Conservation (phyloP, 2,888 invertebrate species). For the Chrysodeixis includens region DNA sequence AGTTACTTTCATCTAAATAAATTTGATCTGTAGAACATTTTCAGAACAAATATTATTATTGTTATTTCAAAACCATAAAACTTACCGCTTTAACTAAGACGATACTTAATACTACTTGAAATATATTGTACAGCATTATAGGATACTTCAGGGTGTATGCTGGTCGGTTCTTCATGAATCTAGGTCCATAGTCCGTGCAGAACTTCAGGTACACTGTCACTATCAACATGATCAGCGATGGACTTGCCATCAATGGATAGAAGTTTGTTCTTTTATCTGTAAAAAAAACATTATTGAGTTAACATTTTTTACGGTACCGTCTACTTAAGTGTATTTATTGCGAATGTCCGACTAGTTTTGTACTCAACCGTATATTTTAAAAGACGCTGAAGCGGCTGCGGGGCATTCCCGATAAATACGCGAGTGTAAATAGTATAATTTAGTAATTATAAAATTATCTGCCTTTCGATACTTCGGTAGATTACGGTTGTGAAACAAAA, state of each 20-base stretch:
- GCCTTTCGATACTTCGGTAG: too few species aligned
- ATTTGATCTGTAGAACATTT: too few species aligned
- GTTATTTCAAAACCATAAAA: not conserved
- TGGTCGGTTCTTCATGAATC: constrained; percentile 89
- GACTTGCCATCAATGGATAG: constrained; percentile 46
- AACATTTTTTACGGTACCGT: not conserved
- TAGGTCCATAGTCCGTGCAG: constrained; percentile 84
- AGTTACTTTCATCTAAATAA: too few species aligned
- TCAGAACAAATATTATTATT: not conserved
- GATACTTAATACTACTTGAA: constrained; percentile 50
- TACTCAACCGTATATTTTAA: too few species aligned
- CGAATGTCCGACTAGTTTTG: too few species aligned
- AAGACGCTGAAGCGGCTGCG: too few species aligned
- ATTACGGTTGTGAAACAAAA: too few species aligned
- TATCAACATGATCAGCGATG: constrained; percentile 30
- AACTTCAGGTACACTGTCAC: constrained; percentile 50
- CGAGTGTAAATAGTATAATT: too few species aligned
- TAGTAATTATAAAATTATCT: too few species aligned
- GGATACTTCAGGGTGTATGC: constrained; percentile 50
- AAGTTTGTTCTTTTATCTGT: constrained; percentile 50
- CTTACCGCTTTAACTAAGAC: constrained; percentile 44
- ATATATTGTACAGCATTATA: constrained; percentile 50
- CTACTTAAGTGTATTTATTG: too few species aligned
- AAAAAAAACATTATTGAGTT: not conserved
- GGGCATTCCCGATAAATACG: too few species aligned